A percentile compares a stretch with the other conserved stretches of the same genome.
Evolutionary conservation across 2,797 vertebrate species (phyloP).

Genomic region (Echiichthys vipera): DNA sequence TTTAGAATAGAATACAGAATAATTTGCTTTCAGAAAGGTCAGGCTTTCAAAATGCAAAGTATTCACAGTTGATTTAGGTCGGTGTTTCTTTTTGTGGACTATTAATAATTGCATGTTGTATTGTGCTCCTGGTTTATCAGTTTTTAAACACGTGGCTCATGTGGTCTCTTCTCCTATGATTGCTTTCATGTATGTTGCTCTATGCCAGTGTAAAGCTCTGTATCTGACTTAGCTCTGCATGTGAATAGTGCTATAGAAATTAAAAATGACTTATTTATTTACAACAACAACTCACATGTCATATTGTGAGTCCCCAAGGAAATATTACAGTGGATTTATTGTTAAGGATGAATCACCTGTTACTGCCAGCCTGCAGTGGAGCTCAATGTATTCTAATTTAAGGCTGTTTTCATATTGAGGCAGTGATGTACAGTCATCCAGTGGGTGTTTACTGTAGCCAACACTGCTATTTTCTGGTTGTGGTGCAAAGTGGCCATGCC

Average conservation of each 20-base stretch:
- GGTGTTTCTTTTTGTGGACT: background rate
- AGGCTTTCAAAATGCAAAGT: background rate
- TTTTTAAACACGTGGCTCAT: too few species aligned
- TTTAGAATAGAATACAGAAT: slow-evolving; percentile 17
- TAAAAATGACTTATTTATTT: too few species aligned
- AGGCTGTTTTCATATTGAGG: slow-evolving; percentile 14
- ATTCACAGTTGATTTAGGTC: background rate
- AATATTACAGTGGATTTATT: slow-evolving; percentile 6
- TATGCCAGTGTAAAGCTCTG: too few species aligned
- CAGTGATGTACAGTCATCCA: background rate
- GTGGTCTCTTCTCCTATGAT: too few species aligned
- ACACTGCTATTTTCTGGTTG: slow-evolving; percentile 15
- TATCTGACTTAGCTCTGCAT: too few species aligned
- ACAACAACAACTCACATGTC: background rate
- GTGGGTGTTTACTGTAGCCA: slow-evolving; percentile 17
- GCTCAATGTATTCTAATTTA: background rate
- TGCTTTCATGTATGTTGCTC: too few species aligned
- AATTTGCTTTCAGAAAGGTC: slow-evolving; percentile 9
- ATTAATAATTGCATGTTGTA: slow-evolving; percentile 44
- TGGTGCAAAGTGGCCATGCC: slow-evolving; percentile 40
- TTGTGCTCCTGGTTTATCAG: too few species aligned
- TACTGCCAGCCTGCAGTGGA: background rate
- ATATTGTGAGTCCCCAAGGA: background rate
- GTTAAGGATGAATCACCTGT: slow-evolving; percentile 19
- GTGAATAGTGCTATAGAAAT: too few species aligned